A percentile compares a stretch with the other conserved stretches of the same genome.
Conservation (phyloP, 2,888 invertebrate genomes). For the Stenotaenia linearis region DNA sequence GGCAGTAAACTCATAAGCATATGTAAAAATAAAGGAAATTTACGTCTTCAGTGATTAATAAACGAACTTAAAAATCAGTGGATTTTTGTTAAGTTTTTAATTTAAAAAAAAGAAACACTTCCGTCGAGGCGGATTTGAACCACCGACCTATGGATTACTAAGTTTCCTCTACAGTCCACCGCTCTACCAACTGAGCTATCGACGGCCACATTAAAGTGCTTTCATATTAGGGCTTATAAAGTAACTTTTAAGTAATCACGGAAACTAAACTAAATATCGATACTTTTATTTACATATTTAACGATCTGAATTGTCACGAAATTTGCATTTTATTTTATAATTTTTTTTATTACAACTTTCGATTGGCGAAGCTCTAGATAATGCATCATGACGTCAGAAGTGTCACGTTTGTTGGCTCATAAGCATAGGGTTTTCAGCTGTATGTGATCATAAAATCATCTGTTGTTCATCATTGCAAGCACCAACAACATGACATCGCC, state of each 20-base stretch:
- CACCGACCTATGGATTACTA: conserved; percentile 43
- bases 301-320: too few relatives aligned
- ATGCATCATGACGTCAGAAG: neutral
- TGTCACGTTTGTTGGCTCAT: neutral
- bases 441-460: neutral
- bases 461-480: neutral
- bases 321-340: neutral
- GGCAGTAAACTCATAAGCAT: too few relatives aligned
- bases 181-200: conserved; percentile 39
- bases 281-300: neutral
- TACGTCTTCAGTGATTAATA: neutral
- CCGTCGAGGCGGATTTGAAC: conserved; percentile 44
- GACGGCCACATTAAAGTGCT: conserved; percentile 36
- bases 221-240: neutral
- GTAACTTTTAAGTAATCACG: neutral
- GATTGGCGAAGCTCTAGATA: neutral
- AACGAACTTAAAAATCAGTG: neutral
- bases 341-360: too few relatives aligned
- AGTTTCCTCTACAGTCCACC: conserved; percentile 14
- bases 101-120: conserved; percentile 33
- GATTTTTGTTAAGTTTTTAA: neutral
- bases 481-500: neutral
- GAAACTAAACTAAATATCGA: neutral
- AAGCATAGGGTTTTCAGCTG: neutral
- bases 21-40: neutral